Conservation (phyloP, 2,888 invertebrate genomes). For the Trachelus stipa region DNA sequence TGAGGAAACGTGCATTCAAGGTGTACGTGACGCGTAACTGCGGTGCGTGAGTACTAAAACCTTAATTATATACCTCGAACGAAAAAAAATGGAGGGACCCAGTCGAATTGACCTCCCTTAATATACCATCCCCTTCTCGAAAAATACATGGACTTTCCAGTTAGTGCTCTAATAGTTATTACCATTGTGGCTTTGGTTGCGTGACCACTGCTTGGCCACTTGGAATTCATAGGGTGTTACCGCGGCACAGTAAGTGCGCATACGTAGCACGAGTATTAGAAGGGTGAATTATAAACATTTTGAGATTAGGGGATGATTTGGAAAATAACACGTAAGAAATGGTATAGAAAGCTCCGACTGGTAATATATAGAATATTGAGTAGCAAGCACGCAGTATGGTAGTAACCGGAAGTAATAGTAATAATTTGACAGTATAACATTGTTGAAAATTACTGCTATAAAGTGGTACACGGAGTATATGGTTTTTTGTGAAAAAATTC, state of each 20-base stretch:
- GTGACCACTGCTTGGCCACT: constrained; percentile 30
- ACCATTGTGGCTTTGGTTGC: constrained; percentile 1
- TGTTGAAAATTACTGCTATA: neutral
- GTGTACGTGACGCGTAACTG: constrained; percentile 8
- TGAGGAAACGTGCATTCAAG: neutral
- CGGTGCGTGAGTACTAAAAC: constrained; percentile 1
- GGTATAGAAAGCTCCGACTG: neutral
- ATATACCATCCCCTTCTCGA: neutral
- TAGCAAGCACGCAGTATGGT: neutral
- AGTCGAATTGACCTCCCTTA: neutral
- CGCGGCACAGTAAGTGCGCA: constrained; percentile 12
- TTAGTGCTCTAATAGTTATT: neutral
- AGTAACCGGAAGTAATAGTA: neutral
- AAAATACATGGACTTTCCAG: neutral
- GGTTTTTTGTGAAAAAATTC: neutral
- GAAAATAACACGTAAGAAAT: neutral
- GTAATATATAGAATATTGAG: neutral
- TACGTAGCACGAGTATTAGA: constrained; percentile 40
- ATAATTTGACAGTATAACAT: neutral
- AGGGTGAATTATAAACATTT: constrained; percentile 12
- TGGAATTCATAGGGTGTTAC: constrained; percentile 40
- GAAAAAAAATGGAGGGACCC: neutral
- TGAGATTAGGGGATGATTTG: neutral
- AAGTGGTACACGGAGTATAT: neutral
- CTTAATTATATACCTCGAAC: neutral